Evolutionary conservation across 2,888 invertebrate species (phyloP).

Genomic region (Ariolimax columbianus): DNA sequence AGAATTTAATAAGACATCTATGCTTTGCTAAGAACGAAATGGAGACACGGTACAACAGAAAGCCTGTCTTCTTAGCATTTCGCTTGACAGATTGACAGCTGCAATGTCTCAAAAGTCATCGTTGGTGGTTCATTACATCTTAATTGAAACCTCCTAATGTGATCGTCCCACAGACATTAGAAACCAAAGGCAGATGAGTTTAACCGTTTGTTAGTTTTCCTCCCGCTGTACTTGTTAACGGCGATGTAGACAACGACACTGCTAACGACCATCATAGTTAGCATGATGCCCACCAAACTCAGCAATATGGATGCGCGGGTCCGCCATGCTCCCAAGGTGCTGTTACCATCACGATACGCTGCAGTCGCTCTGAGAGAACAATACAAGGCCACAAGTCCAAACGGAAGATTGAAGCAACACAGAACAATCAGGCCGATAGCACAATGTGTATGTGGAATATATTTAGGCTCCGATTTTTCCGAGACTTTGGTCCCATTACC

Average conservation of each 20-base stretch:
- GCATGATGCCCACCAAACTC: slow-evolving; percentile 53
- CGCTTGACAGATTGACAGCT: too few relatives aligned
- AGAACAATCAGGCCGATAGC: slow-evolving; percentile 51
- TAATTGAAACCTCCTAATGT: not conserved
- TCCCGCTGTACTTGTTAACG: slow-evolving; percentile 37
- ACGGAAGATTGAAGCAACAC: slow-evolving; percentile 52
- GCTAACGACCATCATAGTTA: slow-evolving; percentile 53
- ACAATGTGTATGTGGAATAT: slow-evolving; percentile 53
- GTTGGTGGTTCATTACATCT: too few relatives aligned
- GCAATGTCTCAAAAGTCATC: too few relatives aligned
- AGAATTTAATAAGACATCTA: too few relatives aligned
- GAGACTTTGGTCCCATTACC: not conserved
- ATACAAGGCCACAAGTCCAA: slow-evolving; percentile 52
- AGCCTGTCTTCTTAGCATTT: too few relatives aligned
- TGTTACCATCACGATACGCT: slow-evolving; percentile 50
- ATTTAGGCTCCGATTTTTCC: not conserved
- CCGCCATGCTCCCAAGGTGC: slow-evolving; percentile 37
- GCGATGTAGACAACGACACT: slow-evolving; percentile 51
- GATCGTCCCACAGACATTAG: not conserved
- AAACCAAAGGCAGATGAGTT: slow-evolving; percentile 16
- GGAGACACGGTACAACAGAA: too few relatives aligned
- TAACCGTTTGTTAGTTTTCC: not conserved
- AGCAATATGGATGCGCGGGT: slow-evolving; percentile 51
- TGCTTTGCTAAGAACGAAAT: too few relatives aligned
- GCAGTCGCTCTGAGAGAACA: slow-evolving; percentile 51